These are phyloP conservation scores for Drosophila oshimai DNA, from an alignment of 1,140 invertebrate genomes.

Conservation along the genomic window DNA sequence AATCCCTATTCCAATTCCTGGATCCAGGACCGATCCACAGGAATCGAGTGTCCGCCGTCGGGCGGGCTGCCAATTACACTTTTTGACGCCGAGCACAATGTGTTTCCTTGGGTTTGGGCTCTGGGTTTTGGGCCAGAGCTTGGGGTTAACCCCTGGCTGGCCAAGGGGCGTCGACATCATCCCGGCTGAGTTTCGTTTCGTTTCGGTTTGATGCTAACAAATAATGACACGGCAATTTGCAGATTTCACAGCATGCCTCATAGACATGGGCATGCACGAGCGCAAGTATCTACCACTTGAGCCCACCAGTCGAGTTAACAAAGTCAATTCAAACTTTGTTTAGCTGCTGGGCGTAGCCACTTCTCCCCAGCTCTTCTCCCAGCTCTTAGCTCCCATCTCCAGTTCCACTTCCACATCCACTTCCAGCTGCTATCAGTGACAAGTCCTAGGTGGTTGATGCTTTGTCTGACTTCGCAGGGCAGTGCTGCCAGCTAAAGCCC, in stretches of 20 bases:
- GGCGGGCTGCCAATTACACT: conserved; percentile 74
- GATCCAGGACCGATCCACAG: conserved; percentile 9
- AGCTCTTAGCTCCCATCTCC: neutral
- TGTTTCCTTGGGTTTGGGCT: neutral
- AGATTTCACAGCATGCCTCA: conserved; percentile 78
- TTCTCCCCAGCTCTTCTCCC: too few relatives aligned
- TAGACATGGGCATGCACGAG: conserved; percentile 11
- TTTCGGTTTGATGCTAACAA: conserved; percentile 79
- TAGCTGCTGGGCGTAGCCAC: conserved; percentile 41
- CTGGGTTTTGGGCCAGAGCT: neutral
- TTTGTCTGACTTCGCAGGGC: conserved; percentile 1
- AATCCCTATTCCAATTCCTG: conserved; percentile 5
- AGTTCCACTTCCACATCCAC: neutral
- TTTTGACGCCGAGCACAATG: conserved; percentile 61
- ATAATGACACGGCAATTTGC: conserved; percentile 83
- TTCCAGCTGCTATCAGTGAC: conserved; percentile 58
- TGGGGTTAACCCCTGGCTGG: conserved; percentile 16
- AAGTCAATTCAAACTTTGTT: conserved; percentile 73
- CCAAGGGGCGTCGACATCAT: conserved; percentile 40
- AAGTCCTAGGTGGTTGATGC: conserved; percentile 53
- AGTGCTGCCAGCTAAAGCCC: neutral
- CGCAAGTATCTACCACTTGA: conserved; percentile 50
- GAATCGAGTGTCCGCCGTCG: conserved; percentile 4
- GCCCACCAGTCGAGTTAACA: conserved; percentile 64
- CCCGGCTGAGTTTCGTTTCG: conserved; percentile 24